phyloP scores from a whole-genome alignment of 53 echinoderm and acorn worm genomes.

The Patiria pectinifera region DNA sequence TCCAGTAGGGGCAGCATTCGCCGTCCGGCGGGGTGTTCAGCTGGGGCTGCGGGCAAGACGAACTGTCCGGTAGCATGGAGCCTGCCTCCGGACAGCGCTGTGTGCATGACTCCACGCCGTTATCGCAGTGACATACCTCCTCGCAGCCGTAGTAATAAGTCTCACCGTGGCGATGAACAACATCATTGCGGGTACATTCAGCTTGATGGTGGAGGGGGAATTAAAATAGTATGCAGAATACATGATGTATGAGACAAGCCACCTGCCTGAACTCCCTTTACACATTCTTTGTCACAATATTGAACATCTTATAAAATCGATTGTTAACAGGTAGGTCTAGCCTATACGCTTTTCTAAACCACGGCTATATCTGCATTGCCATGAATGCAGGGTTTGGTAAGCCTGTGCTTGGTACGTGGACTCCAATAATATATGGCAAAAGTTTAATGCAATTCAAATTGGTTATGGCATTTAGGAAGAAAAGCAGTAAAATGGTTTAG shows the following conservation, averaged over 20 bases:
- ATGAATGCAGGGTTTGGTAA: too few species aligned
- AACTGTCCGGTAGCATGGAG: conserved; percentile 83
- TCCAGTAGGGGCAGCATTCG: conserved; percentile 93
- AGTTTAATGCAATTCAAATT: too few species aligned
- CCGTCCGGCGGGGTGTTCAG: conserved; percentile 84
- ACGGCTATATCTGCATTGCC: too few species aligned
- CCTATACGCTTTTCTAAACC: too few species aligned
- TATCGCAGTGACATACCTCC: conserved; percentile 92
- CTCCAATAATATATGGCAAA: too few species aligned
- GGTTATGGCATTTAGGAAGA: too few species aligned
- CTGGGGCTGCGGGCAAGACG: conserved; percentile 85
- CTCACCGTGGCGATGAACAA: conserved; percentile 75
- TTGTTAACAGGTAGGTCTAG: background rate
- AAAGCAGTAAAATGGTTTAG: too few species aligned
- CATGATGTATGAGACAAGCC: too few species aligned
- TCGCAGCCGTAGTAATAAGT: conserved; percentile 90
- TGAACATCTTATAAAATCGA: background rate
- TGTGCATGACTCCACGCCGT: conserved; percentile 79
- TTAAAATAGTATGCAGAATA: background rate
- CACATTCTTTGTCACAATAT: background rate
- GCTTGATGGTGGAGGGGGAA: conserved; percentile 8
- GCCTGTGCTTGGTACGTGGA: too few species aligned
- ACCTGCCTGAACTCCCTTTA: background rate
- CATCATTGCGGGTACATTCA: conserved; percentile 66
- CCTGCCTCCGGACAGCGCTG: conserved; percentile 88